These are phyloP conservation scores for Erinaceus europaeus DNA, from an alignment of 2,113 vertebrate genomes.

Conservation along the genomic window DNA sequence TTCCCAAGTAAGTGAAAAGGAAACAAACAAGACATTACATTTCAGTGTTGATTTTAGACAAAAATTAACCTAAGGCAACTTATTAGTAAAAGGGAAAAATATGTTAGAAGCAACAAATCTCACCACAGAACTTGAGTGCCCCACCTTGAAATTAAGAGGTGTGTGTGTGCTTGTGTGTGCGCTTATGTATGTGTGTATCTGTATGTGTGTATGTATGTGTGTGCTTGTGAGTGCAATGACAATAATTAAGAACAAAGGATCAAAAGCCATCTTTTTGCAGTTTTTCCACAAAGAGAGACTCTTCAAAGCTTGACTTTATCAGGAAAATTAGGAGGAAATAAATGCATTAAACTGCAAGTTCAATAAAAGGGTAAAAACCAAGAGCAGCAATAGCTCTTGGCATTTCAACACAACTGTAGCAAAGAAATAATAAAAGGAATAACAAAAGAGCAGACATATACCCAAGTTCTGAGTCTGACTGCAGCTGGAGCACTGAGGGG, in stretches of 20 bases:
- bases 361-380: constrained; percentile 40
- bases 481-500: constrained; percentile 98
- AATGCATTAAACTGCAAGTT: constrained; percentile 56
- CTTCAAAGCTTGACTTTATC: constrained; percentile 53
- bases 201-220: background rate
- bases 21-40: constrained; percentile 37
- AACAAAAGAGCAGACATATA: constrained; percentile 86
- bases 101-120: background rate
- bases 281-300: constrained; percentile 65
- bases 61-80: background rate
- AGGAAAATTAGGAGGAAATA: constrained; percentile 65
- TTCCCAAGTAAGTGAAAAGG: background rate
- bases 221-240: background rate
- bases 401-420: constrained; percentile 74
- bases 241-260: background rate
- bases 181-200: background rate
- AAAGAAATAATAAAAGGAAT: constrained; percentile 71
- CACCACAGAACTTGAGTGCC: background rate
- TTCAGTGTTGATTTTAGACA: constrained; percentile 28
- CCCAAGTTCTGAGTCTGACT: constrained; percentile 98
- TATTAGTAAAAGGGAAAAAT: constrained; percentile 8
- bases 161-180: no score
- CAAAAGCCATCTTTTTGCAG: constrained; percentile 67
- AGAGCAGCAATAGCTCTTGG: constrained; percentile 45
- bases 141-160: background rate